Percentiles rank a stretch among this genome's conserved stretches.
Conservation (phyloP, 2,797 vertebrate species). For the Vultur gryphus region DNA sequence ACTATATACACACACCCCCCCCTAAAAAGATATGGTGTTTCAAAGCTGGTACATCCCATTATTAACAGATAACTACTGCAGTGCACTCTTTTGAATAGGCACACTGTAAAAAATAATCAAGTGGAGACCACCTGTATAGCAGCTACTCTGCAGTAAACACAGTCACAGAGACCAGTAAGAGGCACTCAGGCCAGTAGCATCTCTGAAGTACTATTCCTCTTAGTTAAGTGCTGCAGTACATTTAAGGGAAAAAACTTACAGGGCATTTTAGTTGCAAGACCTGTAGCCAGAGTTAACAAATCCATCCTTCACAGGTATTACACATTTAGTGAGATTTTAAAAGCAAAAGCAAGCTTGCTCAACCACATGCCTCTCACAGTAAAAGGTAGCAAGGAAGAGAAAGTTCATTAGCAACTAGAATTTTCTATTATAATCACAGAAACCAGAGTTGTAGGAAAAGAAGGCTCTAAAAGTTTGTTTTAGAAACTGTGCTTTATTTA, state of each 20-base stretch:
- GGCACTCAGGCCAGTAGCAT: not conserved
- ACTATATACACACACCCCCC: accelerated
- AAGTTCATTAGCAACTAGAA: not conserved
- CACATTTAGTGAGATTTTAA: not conserved
- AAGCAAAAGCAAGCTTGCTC: not conserved
- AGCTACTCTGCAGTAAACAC: not conserved
- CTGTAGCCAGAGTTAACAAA: not conserved
- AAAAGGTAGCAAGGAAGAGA: not conserved
- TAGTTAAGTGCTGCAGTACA: not conserved
- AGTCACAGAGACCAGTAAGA: accelerated
- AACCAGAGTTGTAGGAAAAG: not conserved
- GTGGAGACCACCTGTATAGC: accelerated
- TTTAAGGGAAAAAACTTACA: not conserved
- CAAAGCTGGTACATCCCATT: not conserved
- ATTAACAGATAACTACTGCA: not conserved
- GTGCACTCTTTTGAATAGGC: not conserved
- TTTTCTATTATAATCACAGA: not conserved
- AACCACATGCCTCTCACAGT: accelerated
- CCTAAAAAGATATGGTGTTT: accelerated
- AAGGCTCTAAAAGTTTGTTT: not conserved
- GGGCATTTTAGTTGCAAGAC: not conserved
- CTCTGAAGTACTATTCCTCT: not conserved
- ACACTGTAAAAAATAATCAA: not conserved
- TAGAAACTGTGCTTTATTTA: not conserved
- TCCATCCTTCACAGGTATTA: not conserved